Conservation (phyloP, 2,797 vertebrate species). For the Poecilia picta region DNA sequence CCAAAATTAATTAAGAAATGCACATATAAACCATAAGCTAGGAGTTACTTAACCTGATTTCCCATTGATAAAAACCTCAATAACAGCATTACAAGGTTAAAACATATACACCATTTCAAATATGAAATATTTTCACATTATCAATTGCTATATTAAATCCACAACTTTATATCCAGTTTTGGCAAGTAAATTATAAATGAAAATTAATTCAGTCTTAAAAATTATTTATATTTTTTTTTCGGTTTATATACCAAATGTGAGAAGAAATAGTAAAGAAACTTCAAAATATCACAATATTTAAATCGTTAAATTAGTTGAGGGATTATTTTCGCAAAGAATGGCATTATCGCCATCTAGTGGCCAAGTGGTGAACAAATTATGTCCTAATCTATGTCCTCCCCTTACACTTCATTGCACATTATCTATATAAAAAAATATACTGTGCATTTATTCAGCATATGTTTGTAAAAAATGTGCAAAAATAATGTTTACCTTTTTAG, state of each 20-base stretch:
- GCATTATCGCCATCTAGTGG: slow-evolving; percentile 67
- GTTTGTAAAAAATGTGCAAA: not conserved
- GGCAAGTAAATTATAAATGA: not conserved
- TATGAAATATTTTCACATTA: not conserved
- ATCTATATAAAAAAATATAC: not conserved
- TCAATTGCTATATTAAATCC: not conserved
- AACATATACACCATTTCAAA: not conserved
- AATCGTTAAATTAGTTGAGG: not conserved
- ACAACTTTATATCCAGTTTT: not conserved
- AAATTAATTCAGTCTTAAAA: not conserved
- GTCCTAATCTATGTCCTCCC: too few species aligned
- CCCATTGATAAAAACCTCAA: not conserved
- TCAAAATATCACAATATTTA: not conserved
- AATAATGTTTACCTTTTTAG: slow-evolving; percentile 71
- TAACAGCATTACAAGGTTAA: not conserved
- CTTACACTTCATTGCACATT: not conserved
- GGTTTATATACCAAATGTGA: not conserved
- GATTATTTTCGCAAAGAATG: slow-evolving; percentile 21
- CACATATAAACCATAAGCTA: not conserved
- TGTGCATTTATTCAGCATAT: not conserved
- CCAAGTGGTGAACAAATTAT: not conserved
- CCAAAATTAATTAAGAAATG: not conserved
- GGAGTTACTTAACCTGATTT: not conserved
- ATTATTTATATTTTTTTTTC: not conserved
- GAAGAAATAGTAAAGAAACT: not conserved